Evolutionary conservation across 2,797 vertebrate genomes (phyloP).

Genomic region (Hydrophis major): DNA sequence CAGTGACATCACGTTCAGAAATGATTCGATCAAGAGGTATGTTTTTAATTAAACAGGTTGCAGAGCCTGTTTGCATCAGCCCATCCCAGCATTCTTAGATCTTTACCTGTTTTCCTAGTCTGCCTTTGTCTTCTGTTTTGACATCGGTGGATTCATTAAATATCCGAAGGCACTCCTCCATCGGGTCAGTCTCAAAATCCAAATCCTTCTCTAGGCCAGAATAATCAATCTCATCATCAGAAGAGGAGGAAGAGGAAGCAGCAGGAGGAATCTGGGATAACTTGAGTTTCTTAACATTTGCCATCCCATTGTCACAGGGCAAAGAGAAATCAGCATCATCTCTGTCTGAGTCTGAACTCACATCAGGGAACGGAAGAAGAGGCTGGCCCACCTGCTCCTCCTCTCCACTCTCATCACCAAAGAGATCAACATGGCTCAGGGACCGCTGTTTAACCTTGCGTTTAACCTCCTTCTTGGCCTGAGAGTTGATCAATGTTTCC

Average conservation of each 20-base stretch:
- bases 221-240: slow-evolving; percentile 72
- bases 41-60: not conserved
- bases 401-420: slow-evolving; percentile 92
- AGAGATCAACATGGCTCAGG: slow-evolving; percentile 88
- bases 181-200: slow-evolving; percentile 90
- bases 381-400: slow-evolving; percentile 62
- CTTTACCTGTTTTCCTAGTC: slow-evolving; percentile 88
- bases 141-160: slow-evolving; percentile 95
- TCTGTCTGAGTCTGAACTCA: slow-evolving; percentile 65
- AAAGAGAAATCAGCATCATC: slow-evolving; percentile 66
- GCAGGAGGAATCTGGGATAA: slow-evolving; percentile 63
- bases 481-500: slow-evolving; percentile 62
- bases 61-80: not conserved
- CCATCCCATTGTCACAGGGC: slow-evolving; percentile 53
- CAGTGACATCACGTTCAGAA: not conserved
- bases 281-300: slow-evolving; percentile 62
- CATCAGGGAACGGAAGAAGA: not conserved
- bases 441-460: slow-evolving; percentile 68
- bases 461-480: slow-evolving; percentile 55
- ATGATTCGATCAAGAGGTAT: not conserved
- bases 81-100: not conserved
- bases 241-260: slow-evolving; percentile 72
- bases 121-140: slow-evolving; percentile 92
- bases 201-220: slow-evolving; percentile 82
- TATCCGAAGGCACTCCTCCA: slow-evolving; percentile 96